These are phyloP conservation scores for Pilophorus perplexus DNA, from an alignment of 2,888 invertebrate species.

Conservation along the genomic window DNA sequence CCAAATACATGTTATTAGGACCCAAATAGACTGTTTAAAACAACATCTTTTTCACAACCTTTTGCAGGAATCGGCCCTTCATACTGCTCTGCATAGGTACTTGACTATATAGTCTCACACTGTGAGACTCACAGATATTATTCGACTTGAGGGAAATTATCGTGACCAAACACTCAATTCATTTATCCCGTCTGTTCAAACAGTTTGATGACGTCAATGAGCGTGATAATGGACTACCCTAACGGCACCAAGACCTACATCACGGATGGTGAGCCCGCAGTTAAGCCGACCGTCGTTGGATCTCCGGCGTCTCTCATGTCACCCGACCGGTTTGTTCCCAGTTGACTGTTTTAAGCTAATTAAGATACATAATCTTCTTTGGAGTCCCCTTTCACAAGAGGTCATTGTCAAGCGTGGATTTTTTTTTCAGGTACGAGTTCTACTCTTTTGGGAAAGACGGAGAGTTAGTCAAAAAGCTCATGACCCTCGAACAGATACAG, in stretches of 20 bases:
- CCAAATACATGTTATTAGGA: too few relatives aligned
- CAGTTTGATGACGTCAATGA: constrained; percentile 62
- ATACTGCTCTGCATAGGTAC: too few relatives aligned
- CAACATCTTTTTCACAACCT: too few relatives aligned
- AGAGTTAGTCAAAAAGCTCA: constrained; percentile 74
- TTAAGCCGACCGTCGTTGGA: constrained; percentile 50
- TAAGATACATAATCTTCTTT: too few relatives aligned
- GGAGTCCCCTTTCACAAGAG: too few relatives aligned
- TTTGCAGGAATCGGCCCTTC: too few relatives aligned
- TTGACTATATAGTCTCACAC: too few relatives aligned
- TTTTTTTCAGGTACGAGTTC: constrained; percentile 64
- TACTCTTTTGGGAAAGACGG: constrained; percentile 83
- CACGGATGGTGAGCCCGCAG: constrained; percentile 58
- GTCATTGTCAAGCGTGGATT: too few relatives aligned
- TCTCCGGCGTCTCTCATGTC: constrained; percentile 76
- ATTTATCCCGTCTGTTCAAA: too few relatives aligned
- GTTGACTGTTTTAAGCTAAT: not conserved
- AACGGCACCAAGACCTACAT: constrained; percentile 62
- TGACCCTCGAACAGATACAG: constrained; percentile 82
- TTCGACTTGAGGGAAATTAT: too few relatives aligned
- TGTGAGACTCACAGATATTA: too few relatives aligned
- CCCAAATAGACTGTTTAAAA: too few relatives aligned
- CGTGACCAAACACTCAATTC: not conserved
- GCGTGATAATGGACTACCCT: constrained; percentile 58
- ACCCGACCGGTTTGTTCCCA: constrained; percentile 61